A percentile compares a stretch with the other conserved stretches of the same genome.
These are phyloP conservation scores for Meloe dianella DNA, from an alignment of 2,888 invertebrate genomes.

Conservation along the genomic window DNA sequence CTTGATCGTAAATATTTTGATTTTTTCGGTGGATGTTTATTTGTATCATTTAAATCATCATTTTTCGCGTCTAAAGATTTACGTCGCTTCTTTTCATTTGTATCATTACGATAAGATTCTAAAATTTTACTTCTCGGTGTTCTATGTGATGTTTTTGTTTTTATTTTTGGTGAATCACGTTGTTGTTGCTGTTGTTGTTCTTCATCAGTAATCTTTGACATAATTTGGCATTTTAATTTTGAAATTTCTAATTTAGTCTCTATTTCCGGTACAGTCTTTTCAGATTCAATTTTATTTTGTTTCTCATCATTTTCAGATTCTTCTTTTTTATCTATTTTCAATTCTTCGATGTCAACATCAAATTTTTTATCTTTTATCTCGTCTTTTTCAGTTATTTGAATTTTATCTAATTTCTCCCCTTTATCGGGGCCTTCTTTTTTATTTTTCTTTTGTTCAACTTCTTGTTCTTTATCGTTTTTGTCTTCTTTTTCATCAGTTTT, in stretches of 20 bases:
- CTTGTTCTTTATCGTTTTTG: not conserved
- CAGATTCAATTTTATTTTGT: slow-evolving; percentile 15
- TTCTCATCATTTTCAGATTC: slow-evolving; percentile 6
- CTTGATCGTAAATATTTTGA: not conserved
- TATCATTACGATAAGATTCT: slow-evolving; percentile 28
- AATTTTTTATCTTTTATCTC: not conserved
- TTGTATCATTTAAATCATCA: slow-evolving; percentile 20
- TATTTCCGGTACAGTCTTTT: slow-evolving; percentile 13
- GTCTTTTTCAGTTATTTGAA: slow-evolving; percentile 2
- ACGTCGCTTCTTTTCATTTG: slow-evolving; percentile 13
- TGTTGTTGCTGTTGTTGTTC: slow-evolving; percentile 22
- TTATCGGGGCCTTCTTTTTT: too few relatives aligned
- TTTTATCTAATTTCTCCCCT: slow-evolving; percentile 6
- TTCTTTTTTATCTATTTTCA: slow-evolving; percentile 8
- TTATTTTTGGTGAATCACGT: slow-evolving; percentile 18
- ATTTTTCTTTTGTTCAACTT: slow-evolving; percentile 12
- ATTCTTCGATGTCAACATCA: not conserved
- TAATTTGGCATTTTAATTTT: slow-evolving; percentile 50
- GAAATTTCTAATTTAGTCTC: slow-evolving; percentile 40
- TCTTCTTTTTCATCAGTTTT: slow-evolving; percentile 18
- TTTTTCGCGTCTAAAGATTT: slow-evolving; percentile 22
- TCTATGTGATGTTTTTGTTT: slow-evolving; percentile 19
- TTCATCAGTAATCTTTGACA: slow-evolving; percentile 48
- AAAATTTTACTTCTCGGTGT: slow-evolving; percentile 30
- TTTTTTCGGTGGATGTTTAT: not conserved